These are phyloP conservation scores for Tetrapedia diversipes DNA, from an alignment of 2,888 invertebrate species.

Conservation along the genomic window DNA sequence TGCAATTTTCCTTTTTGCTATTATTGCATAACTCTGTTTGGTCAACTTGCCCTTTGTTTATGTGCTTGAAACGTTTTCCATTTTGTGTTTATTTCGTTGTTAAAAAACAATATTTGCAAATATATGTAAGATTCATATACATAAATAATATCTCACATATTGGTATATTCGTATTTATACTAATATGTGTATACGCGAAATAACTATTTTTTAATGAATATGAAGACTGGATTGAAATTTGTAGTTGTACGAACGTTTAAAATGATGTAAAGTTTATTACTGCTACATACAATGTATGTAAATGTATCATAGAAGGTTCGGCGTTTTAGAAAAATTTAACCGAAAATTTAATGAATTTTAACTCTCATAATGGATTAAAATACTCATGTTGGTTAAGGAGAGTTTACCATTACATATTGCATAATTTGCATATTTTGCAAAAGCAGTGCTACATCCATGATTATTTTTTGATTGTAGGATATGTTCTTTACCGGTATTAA, in stretches of 20 bases:
- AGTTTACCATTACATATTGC: conserved; percentile 19
- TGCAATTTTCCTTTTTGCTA: conserved; percentile 55
- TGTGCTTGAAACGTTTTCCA: conserved; percentile 47
- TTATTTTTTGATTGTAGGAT: conserved; percentile 15
- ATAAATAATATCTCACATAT: conserved; percentile 26
- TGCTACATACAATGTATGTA: conserved; percentile 31
- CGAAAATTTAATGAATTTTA: conserved; percentile 18
- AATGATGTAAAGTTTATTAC: conserved; percentile 25
- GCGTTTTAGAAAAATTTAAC: conserved; percentile 19
- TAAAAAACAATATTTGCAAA: conserved; percentile 44
- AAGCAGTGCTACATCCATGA: conserved; percentile 1
- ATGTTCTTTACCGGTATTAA: conserved; percentile 13
- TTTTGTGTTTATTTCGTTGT: conserved; percentile 32
- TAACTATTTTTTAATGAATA: conserved; percentile 23
- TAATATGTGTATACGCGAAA: conserved; percentile 2
- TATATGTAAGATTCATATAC: conserved; percentile 28
- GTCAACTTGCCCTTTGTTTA: conserved; percentile 45
- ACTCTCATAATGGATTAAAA: conserved; percentile 38
- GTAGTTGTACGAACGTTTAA: conserved; percentile 36
- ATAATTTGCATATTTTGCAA: conserved; percentile 21
- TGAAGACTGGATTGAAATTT: conserved; percentile 49
- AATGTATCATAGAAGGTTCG: conserved; percentile 33
- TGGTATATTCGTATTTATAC: conserved; percentile 23
- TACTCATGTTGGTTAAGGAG: conserved; percentile 41
- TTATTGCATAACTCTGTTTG: conserved; percentile 53